Evolutionary conservation across 2,113 vertebrate species (phyloP), one percentile per base, ranked within the genome.

Genomic region (Myxocyprinus asiaticus): DNA sequence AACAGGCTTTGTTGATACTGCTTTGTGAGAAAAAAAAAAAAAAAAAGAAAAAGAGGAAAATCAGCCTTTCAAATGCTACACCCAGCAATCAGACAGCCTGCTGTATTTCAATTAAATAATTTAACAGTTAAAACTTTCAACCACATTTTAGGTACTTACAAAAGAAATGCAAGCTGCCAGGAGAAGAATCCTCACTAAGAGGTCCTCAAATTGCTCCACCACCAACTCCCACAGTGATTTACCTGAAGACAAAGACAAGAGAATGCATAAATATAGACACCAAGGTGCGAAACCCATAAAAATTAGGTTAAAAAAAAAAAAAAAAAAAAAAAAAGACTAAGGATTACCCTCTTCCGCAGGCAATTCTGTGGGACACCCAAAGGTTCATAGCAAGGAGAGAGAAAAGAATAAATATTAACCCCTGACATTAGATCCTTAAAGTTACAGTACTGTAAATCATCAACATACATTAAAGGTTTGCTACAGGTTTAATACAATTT

Each of bases 91-190:
- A 47, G 3, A 76, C 73, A 87, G 75, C 85, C 90, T 83, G 81
- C 86, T 87, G 47, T 80, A 48, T 44, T 82, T 43, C 86, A 69
- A 85, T 86, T 81, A 83, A 81, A 83, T 9, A 85, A 9, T 69
- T 64, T 65, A 10, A 85, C 4, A 83, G 72, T 71, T 4, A 42
- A 42, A 14, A 81, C 22, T 33, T 33, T 33, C 22, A 33, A 33
- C 22, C 22, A 48, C 83, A 33, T 33, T 56, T 7, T 6, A 56
- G 55, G 5, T 95, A 98, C 96, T 98, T 94, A 99, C 96, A 89
- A 99, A 98, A 80, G 98, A 99, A 94, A 99, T 99, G 90, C 97
- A 99, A 70, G 98, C 98, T 77, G 98, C 98, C 85, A 99, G 89
- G 85, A 99, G 93, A 86, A 99, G 94, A 92, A 99, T 99, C 91